A percentile compares a stretch with the other conserved stretches of the same genome.
These are phyloP conservation scores for Brachyptera risi DNA, from an alignment of 2,888 invertebrate genomes.

Conservation along the genomic window DNA sequence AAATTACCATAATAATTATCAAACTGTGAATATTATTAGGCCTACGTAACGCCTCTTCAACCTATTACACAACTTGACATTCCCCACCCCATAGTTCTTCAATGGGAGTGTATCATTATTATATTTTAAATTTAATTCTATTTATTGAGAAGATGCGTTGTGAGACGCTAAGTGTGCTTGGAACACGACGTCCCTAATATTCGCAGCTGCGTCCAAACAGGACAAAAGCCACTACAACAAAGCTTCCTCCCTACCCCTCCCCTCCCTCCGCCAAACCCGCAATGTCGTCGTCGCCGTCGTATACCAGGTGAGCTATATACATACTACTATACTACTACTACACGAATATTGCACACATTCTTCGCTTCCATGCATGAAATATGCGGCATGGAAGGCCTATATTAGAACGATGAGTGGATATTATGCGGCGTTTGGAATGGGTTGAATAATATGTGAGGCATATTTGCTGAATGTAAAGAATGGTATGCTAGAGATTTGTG, in stretches of 20 bases:
- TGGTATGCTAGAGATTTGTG: slow-evolving; percentile 29
- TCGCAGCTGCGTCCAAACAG: neutral
- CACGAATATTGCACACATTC: slow-evolving; percentile 17
- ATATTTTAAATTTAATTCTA: too few relatives aligned
- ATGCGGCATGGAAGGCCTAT: neutral
- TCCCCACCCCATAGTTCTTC: too few relatives aligned
- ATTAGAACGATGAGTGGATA: neutral
- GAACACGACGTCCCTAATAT: neutral
- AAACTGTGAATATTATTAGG: too few relatives aligned
- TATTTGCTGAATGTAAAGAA: slow-evolving; percentile 13
- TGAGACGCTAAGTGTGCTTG: neutral
- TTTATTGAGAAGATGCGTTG: neutral
- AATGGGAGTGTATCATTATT: too few relatives aligned
- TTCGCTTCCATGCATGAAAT: slow-evolving; percentile 10
- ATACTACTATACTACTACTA: neutral
- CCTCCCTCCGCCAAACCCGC: neutral
- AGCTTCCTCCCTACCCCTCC: neutral
- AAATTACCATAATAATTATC: too few relatives aligned
- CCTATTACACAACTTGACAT: too few relatives aligned
- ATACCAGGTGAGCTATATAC: too few relatives aligned
- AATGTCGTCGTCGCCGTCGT: too few relatives aligned
- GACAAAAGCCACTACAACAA: neutral
- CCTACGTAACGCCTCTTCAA: too few relatives aligned
- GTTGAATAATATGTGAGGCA: slow-evolving; percentile 13
- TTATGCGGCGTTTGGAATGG: neutral